These are phyloP conservation scores for Catagonus wagneri DNA, from an alignment of 2,113 vertebrate species.

Conservation along the genomic window DNA sequence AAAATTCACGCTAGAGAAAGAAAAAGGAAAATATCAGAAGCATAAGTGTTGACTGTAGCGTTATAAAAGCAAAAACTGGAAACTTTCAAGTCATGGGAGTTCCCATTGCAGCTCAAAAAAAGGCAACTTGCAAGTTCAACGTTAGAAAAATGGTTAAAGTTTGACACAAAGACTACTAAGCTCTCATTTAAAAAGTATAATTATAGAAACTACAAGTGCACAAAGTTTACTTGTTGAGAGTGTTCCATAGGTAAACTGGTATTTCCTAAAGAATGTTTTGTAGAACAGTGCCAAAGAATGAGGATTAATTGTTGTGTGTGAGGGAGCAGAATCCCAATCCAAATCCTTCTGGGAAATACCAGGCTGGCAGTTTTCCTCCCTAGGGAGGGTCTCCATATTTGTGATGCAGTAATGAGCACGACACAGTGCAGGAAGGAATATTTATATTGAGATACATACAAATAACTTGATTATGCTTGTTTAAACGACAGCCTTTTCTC, in stretches of 20 bases:
- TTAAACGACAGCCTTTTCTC: not conserved
- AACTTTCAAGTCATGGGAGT: not conserved
- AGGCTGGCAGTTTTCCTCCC: not conserved
- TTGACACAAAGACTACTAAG: not conserved
- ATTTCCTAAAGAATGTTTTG: not conserved
- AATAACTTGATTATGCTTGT: too few relatives aligned
- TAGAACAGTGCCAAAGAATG: not conserved
- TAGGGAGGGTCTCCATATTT: not conserved
- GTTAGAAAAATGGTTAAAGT: not conserved
- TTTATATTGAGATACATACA: too few relatives aligned
- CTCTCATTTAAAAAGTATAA: constrained; percentile 6
- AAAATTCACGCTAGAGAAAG: not conserved
- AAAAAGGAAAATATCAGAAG: constrained; percentile 32
- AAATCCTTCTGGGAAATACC: not conserved
- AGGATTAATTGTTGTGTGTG: not conserved
- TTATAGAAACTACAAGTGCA: constrained; percentile 41
- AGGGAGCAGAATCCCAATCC: rapidly evolving
- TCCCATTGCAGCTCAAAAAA: too few relatives aligned
- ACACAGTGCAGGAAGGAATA: not conserved
- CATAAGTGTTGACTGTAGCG: not conserved
- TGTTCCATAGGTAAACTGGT: not conserved
- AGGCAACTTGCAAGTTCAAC: not conserved
- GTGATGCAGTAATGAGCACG: not conserved
- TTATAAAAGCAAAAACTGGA: not conserved
- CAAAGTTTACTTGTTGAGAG: not conserved